Base-by-base conservation (phyloP, 2,797 vertebrate species). In the Hippoglossus hippoglossus region DNA sequence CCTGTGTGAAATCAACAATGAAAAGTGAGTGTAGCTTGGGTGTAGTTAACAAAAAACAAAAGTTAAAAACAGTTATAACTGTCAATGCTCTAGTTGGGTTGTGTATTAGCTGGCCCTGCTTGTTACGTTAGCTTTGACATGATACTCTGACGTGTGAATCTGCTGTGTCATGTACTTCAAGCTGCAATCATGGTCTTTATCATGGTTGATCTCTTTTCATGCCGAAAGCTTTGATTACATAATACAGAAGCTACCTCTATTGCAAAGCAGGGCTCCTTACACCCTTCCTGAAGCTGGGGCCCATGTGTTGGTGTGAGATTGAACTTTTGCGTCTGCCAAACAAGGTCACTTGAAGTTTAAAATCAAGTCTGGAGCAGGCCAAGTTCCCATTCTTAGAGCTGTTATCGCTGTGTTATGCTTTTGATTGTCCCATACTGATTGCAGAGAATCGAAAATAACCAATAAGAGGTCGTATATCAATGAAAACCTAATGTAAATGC, bases 331-430 rank as follows among this genome's bases (percentile, higher is more conserved):
- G 3, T 69, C 36, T 31, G 25, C 49, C 36, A 60, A 34, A 65
- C 46, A 69, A 68, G 57, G 39, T 75, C 55, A 69, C 13, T 21
- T 16, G 18, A 53, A 25, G n/a, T 47, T 61, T 65, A 50, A 55
- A 41, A 36, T 64, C 46, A n/a, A 3, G 25, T 55, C 62, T 34
- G 31, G 22, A 28, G 47, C 36, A 41, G 53, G 21, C 19, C 22
- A 8, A 25, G 52, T 58, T 69, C 44, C 50, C 18, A 51, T 63
- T 59, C 8, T 7, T 18, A 6, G 11, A 60, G 16, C 26, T 67
- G 46, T 59, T 64, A 34, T 51, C 12, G 15, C 26, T 18, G 46
- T n/a, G 18, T 41, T 64, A 49, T n/a, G 19, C n/a, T 49, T 15
- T 70, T 7, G 24, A 73, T 76, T 70, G 46, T 68, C 62, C 19